phyloP scores from a whole-genome alignment of 1,140 invertebrate genomes.

The Alviniconcha marisindica region DNA sequence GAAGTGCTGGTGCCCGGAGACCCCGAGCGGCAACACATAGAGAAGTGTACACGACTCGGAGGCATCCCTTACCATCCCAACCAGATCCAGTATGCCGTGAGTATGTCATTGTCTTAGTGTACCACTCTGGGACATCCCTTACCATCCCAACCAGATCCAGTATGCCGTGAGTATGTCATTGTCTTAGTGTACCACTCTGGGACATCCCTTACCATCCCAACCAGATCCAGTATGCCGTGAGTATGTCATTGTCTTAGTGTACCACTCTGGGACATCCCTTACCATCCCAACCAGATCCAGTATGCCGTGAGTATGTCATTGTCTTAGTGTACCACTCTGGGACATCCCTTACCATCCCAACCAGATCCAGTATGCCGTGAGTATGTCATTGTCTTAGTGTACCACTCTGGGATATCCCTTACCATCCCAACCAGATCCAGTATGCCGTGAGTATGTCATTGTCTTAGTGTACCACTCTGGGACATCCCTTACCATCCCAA shows the following conservation, averaged over 20 bases:
- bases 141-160: conserved; percentile 86
- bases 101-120: conserved; percentile 77
- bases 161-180: conserved; percentile 73
- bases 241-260: conserved; percentile 77
- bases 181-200: conserved; percentile 82
- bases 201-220: conserved; percentile 88
- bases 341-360: conserved; percentile 88
- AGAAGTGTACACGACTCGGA: conserved; percentile 82
- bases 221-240: conserved; percentile 81
- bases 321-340: conserved; percentile 82
- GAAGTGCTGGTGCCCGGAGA: conserved; percentile 90
- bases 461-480: conserved; percentile 82
- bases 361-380: conserved; percentile 81
- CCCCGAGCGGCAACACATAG: conserved; percentile 85
- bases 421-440: conserved; percentile 86
- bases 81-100: conserved; percentile 81
- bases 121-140: conserved; percentile 85
- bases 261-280: conserved; percentile 85
- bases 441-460: conserved; percentile 73
- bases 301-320: conserved; percentile 73
- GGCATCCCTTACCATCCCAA: conserved; percentile 88
- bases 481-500: conserved; percentile 88
- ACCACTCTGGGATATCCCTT: conserved; percentile 85
- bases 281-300: conserved; percentile 86
- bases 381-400: conserved; percentile 77